Evolutionary conservation across 2,888 invertebrate species (phyloP).

Genomic region (Mythimna impura): DNA sequence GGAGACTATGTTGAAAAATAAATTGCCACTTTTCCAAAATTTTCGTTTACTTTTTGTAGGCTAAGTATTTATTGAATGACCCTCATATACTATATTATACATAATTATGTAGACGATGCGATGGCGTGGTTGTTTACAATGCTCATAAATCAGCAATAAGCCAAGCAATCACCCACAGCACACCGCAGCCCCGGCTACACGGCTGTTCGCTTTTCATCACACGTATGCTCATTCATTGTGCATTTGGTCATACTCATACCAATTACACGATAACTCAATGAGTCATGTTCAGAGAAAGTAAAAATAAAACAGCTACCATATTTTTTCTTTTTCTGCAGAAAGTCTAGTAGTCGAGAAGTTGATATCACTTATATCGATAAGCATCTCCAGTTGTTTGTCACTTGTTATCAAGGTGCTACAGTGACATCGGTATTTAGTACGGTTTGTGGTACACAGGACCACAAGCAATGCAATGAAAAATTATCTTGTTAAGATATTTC

Average conservation of each 20-base stretch:
- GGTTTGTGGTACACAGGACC: background rate
- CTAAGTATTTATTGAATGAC: no score
- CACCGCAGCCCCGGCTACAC: conserved; percentile 40
- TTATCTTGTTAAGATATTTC: background rate
- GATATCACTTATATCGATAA: conserved; percentile 22
- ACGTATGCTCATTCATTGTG: conserved; percentile 65
- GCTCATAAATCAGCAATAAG: conserved; percentile 75
- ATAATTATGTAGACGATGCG: conserved; percentile 55
- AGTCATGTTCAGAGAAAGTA: conserved; percentile 63
- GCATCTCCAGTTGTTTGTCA: conserved; percentile 19
- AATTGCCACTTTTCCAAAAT: no score
- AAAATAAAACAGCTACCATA: conserved; percentile 26
- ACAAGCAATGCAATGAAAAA: background rate
- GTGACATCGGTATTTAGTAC: conserved; percentile 3
- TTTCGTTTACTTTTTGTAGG: no score
- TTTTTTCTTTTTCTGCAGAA: conserved; percentile 13
- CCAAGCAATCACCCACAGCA: conserved; percentile 65
- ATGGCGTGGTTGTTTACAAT: conserved; percentile 72
- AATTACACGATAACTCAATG: conserved; percentile 57
- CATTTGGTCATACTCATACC: conserved; percentile 43
- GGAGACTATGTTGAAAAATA: no score
- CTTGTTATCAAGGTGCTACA: conserved; percentile 7
- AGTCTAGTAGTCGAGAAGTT: conserved; percentile 15
- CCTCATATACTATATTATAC: conserved; percentile 13
- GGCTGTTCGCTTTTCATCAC: conserved; percentile 71